Conservation (phyloP, 2,888 invertebrate species). For the Epistrophella euchroma region DNA sequence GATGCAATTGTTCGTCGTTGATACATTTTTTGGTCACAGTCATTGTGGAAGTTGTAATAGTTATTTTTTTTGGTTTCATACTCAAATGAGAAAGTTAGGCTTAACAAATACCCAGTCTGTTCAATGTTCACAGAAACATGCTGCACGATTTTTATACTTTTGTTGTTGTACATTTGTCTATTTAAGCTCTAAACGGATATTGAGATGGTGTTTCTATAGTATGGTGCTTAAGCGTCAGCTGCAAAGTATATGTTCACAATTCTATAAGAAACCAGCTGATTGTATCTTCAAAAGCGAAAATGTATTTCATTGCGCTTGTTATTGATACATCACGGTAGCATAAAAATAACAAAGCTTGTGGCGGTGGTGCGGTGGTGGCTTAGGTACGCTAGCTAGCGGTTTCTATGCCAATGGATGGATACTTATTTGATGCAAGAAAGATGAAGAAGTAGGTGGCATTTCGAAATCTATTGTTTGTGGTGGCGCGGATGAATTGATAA, state of each 20-base stretch:
- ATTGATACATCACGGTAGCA: conserved; percentile 70
- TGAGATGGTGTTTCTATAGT: conserved; percentile 34
- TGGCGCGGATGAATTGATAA: conserved; percentile 70
- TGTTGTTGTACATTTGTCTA: conserved; percentile 9
- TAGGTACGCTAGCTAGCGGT: neutral
- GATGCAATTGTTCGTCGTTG: conserved; percentile 35
- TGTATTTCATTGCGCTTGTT: conserved; percentile 75
- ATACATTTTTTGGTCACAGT: conserved; percentile 36
- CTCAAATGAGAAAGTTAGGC: conserved; percentile 65
- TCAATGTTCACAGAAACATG: conserved; percentile 51
- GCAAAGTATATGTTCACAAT: conserved; percentile 20
- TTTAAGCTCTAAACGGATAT: conserved; percentile 61
- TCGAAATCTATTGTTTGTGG: conserved; percentile 72
- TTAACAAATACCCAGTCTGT: conserved; percentile 40
- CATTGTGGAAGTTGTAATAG: conserved; percentile 35
- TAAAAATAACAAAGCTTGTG: conserved; percentile 44
- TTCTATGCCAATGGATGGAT: conserved; percentile 27
- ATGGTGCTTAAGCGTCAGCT: conserved; percentile 11
- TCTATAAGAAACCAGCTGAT: conserved; percentile 48
- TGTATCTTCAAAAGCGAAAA: conserved; percentile 68
- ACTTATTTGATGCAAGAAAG: conserved; percentile 35
- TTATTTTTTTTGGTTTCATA: conserved; percentile 19
- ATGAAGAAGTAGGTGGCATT: conserved; percentile 73
- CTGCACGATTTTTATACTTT: conserved; percentile 70
- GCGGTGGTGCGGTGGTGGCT: neutral